phyloP scores from a whole-genome alignment of 2,797 vertebrate genomes.

The Lophotriccus pileatus region DNA sequence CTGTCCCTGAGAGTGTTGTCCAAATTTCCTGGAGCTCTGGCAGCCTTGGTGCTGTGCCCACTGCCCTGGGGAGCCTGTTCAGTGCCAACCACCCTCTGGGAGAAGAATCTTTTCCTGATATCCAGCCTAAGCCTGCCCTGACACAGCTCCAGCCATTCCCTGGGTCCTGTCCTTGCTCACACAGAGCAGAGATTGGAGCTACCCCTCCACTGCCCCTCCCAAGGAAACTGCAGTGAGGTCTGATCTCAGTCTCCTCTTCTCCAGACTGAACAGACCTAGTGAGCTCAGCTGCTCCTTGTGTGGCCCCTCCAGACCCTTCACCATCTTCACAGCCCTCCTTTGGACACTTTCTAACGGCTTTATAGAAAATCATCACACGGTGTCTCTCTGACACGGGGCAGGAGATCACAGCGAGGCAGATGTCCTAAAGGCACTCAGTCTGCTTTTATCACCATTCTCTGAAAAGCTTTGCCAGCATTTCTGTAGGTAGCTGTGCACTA shows the following conservation, averaged over 20 bases:
- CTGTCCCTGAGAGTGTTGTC: rapidly evolving
- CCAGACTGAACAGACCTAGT: neutral
- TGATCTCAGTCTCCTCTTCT: neutral
- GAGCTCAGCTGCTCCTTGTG: neutral
- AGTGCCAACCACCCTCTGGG: neutral
- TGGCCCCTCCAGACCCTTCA: neutral
- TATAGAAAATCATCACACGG: neutral
- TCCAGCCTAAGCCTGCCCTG: rapidly evolving
- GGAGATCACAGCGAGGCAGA: neutral
- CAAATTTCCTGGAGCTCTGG: neutral
- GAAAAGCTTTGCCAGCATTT: neutral
- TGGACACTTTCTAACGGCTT: neutral
- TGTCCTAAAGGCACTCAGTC: neutral
- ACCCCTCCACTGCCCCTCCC: neutral
- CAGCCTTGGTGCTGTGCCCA: neutral
- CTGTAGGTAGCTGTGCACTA: neutral
- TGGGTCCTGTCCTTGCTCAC: neutral
- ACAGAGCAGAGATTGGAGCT: neutral
- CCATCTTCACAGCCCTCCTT: neutral
- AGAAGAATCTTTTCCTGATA: neutral
- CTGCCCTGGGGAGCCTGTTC: neutral
- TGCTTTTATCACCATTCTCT: neutral
- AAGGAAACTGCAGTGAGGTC: neutral
- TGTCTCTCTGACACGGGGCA: rapidly evolving
- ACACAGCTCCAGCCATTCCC: neutral